Evolutionary conservation across 23 tunicate genomes (phyloP), one percentile per base, ranked within the genome.

Genomic region (Oikopleura vanhoeffeni): DNA sequence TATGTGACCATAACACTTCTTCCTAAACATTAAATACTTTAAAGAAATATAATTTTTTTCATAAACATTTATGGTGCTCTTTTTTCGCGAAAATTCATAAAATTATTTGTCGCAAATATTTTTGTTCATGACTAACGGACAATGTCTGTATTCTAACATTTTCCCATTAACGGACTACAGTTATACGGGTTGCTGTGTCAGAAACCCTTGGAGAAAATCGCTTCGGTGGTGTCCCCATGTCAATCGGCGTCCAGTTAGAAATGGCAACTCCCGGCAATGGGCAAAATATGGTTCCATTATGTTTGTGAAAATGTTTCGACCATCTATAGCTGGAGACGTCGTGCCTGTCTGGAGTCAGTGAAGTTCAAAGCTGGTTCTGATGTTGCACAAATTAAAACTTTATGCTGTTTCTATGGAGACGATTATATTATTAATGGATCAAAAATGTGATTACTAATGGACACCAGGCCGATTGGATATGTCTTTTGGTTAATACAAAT

Each of bases 381-480:
- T 42, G 99, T 95, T 24, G 99, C 99, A 84, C 89, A 86, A 41
- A 86, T 90, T 32, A 85, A 85, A 41, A 95, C 99, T 39, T 86
- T 87, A 41, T 96, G 96, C 30, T 85, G 82, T 36, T 40, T 83
- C 13, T 90, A 91, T 64, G 99, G 99, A 0, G 99, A 95, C 75
- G 99, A 95, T 83, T 64, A 85, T 24, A 77, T 95, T 34, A 91
- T 95, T 40, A 95, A 95, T 71, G 99, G 99, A 40, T 91, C 88
- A 40, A 95, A 95, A 58, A 95, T 95, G 99, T 95, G 99, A 95
- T 90, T 1, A 95, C 99, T 0, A 91, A 91, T 77, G 95, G 97
- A 76, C 84, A 0, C 1, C 76, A 94, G 91, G 96, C 99, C 0
- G 99, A 95, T 77, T 95, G 99, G 99, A 95, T 95, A 90, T 95